These are phyloP conservation scores for Cygnus atratus DNA, from an alignment of 2,113 vertebrate genomes.

Conservation along the genomic window DNA sequence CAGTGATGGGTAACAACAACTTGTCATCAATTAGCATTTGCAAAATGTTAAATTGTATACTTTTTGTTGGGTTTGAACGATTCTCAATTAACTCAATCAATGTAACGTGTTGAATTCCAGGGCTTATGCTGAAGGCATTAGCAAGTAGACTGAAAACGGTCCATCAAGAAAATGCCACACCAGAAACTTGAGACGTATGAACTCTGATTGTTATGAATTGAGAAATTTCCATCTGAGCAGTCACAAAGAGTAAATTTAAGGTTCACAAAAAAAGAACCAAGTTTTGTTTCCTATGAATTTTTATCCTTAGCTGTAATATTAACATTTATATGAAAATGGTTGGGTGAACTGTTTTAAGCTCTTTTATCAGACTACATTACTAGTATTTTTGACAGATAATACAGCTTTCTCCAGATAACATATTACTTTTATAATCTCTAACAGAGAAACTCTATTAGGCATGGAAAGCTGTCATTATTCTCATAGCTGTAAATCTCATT, in stretches of 20 bases:
- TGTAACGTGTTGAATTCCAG: not conserved
- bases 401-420: not conserved
- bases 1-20: not conserved
- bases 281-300: not conserved
- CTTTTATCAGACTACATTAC: not conserved
- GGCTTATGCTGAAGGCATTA: not conserved
- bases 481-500: not conserved
- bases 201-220: not conserved
- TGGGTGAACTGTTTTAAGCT: not conserved
- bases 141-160: not conserved
- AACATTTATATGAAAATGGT: not conserved
- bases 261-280: not conserved
- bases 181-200: not conserved
- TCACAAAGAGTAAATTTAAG: not conserved
- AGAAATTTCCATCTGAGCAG: not conserved
- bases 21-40: not conserved
- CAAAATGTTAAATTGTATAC: not conserved
- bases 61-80: not conserved
- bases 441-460: not conserved
- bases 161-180: not conserved
- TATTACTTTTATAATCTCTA: not conserved
- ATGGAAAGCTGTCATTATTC: not conserved
- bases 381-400: not conserved
- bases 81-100: not conserved
- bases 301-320: not conserved